phyloP scores from a whole-genome alignment of 2,888 invertebrate genomes.

The Tillus elongatus region DNA sequence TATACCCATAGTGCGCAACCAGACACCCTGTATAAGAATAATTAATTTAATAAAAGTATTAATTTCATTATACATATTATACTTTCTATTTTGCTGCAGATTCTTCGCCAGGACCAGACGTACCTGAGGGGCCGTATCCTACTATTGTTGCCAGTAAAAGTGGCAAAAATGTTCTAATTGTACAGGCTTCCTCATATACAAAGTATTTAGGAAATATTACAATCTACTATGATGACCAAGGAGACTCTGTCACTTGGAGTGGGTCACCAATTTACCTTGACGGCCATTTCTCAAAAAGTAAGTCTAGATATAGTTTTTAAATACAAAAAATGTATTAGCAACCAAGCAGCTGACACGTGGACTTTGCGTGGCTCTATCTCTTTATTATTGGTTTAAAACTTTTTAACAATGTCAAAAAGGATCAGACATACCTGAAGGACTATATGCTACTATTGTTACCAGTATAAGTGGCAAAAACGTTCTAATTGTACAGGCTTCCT shows the following conservation, averaged over 20 bases:
- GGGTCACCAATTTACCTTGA: conserved; percentile 60
- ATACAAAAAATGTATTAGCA: not conserved
- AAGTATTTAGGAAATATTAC: conserved; percentile 71
- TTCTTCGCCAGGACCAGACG: conserved; percentile 45
- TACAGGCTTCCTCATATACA: conserved; percentile 64
- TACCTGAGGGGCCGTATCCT: conserved; percentile 58
- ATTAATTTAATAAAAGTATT: too few species aligned
- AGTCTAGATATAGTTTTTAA: too few species aligned
- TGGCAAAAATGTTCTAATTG: conserved; percentile 53
- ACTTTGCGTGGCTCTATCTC: too few species aligned
- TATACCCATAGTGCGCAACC: too few species aligned
- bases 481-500: conserved; percentile 62
- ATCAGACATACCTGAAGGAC: conserved; percentile 48
- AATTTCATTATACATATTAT: too few species aligned
- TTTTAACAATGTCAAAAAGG: too few species aligned
- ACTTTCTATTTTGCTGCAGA: too few species aligned
- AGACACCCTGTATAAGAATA: too few species aligned
- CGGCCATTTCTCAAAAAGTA: not conserved
- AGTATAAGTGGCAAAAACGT: conserved; percentile 49
- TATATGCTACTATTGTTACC: conserved; percentile 63
- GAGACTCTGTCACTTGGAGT: conserved; percentile 52
- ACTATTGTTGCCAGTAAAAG: conserved; percentile 51
- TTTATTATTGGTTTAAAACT: too few species aligned
- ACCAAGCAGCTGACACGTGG: too few species aligned
- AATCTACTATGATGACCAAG: conserved; percentile 58